Conservation (phyloP, 2,113 vertebrate species). For the Sialia sialis region DNA sequence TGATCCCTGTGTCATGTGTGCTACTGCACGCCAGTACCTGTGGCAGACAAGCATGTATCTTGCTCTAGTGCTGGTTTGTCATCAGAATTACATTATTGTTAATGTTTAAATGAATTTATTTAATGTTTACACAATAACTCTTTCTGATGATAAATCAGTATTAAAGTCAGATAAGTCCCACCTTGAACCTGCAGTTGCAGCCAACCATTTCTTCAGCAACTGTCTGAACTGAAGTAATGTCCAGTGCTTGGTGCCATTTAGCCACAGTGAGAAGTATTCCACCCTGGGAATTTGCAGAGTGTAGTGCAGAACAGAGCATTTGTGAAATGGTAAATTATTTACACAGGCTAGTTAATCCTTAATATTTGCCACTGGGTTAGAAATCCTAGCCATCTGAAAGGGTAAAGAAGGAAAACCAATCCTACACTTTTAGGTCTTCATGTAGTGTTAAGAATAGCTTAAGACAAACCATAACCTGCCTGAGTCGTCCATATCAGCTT, state of each 20-base stretch:
- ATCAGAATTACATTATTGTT: slow-evolving; percentile 35
- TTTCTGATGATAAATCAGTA: slow-evolving; percentile 1
- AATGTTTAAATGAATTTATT: background rate
- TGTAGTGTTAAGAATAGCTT: slow-evolving; percentile 55
- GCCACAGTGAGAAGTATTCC: background rate
- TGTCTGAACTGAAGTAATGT: background rate
- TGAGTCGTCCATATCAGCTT: slow-evolving; percentile 50
- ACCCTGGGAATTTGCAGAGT: background rate
- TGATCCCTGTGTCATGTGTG: background rate
- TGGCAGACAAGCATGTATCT: background rate
- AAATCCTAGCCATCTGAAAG: slow-evolving; percentile 1
- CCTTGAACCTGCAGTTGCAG: background rate
- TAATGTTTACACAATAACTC: slow-evolving; percentile 22
- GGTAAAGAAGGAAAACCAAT: slow-evolving; percentile 26
- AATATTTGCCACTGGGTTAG: slow-evolving; percentile 19
- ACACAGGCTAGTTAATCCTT: background rate
- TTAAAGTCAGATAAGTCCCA: background rate
- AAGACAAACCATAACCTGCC: slow-evolving; percentile 56
- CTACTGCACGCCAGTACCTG: background rate
- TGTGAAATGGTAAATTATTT: background rate
- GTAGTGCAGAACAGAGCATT: background rate
- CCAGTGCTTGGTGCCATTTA: background rate
- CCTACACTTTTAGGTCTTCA: slow-evolving; percentile 33
- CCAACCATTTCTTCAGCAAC: background rate
- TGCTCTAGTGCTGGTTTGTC: slow-evolving; percentile 1